These are phyloP conservation scores for Acrossocheilus wenchowensis DNA, from an alignment of 2,797 vertebrate species.

Conservation along the genomic window DNA sequence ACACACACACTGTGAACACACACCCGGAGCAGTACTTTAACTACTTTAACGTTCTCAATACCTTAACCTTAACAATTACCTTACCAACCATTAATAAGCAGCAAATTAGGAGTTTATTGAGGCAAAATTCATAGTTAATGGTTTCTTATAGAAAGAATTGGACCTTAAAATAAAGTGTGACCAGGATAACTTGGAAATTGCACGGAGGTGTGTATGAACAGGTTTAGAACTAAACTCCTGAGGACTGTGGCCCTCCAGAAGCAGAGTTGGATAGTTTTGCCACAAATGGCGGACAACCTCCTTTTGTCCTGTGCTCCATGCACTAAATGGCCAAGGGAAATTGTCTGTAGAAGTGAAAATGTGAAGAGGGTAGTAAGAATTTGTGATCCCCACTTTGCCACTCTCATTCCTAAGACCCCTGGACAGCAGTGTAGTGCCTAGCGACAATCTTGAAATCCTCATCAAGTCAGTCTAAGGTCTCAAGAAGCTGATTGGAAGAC, in stretches of 20 bases:
- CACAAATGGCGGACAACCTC: not conserved
- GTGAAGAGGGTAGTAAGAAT: constrained; percentile 8
- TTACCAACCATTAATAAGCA: not conserved
- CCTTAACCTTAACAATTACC: not conserved
- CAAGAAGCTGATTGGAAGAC: constrained; percentile 30
- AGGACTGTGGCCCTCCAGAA: not conserved
- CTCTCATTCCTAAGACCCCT: not conserved
- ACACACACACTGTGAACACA: too few relatives aligned
- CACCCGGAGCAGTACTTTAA: too few relatives aligned
- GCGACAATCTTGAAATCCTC: constrained; percentile 22
- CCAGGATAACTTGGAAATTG: not conserved
- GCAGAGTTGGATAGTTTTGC: not conserved
- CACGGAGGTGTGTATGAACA: not conserved
- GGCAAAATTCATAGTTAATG: not conserved
- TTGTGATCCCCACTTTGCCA: not conserved
- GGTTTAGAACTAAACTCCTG: not conserved
- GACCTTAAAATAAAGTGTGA: not conserved
- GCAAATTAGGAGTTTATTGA: not conserved
- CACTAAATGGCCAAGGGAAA: not conserved
- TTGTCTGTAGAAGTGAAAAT: not conserved
- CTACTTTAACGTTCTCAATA: not conserved
- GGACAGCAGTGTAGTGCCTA: not conserved
- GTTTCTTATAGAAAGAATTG: not conserved
- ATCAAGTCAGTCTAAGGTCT: constrained; percentile 17
- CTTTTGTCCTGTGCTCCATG: not conserved